Percentiles rank a stretch among this genome's conserved stretches.
Evolutionary conservation across 2,888 invertebrate species (phyloP).

Genomic region (Nasonovia ribisnigri): DNA sequence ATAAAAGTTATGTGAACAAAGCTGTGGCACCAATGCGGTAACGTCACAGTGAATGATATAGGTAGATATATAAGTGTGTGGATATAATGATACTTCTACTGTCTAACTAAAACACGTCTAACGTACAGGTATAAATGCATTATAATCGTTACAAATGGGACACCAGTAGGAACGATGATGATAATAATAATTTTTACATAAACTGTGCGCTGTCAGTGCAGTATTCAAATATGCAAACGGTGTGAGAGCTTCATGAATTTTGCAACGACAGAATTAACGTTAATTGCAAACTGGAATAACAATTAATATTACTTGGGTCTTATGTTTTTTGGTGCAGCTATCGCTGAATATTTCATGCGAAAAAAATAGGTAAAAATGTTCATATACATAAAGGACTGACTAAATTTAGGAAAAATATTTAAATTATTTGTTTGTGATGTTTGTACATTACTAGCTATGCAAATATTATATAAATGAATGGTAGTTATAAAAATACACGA

Average conservation of each 20-base stretch:
- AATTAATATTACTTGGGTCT: neutral
- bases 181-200: conserved; percentile 3
- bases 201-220: neutral
- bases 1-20: neutral
- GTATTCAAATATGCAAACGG: conserved; percentile 37
- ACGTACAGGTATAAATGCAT: neutral
- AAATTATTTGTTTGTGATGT: neutral
- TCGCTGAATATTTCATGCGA: neutral
- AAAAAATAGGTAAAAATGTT: neutral
- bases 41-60: neutral
- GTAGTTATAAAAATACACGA: neutral
- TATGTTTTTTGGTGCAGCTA: neutral
- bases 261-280: conserved; percentile 8
- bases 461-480: neutral
- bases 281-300: conserved; percentile 18
- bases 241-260: conserved; percentile 29
- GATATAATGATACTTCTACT: neutral
- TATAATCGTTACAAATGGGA: neutral
- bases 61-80: neutral
- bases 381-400: neutral
- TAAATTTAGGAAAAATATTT: neutral
- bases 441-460: neutral
- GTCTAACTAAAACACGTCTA: neutral
- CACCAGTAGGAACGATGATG: neutral
- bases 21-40: neutral